Evolutionary conservation across 1,140 invertebrate species (phyloP).

Genomic region (Drosophila varians): DNA sequence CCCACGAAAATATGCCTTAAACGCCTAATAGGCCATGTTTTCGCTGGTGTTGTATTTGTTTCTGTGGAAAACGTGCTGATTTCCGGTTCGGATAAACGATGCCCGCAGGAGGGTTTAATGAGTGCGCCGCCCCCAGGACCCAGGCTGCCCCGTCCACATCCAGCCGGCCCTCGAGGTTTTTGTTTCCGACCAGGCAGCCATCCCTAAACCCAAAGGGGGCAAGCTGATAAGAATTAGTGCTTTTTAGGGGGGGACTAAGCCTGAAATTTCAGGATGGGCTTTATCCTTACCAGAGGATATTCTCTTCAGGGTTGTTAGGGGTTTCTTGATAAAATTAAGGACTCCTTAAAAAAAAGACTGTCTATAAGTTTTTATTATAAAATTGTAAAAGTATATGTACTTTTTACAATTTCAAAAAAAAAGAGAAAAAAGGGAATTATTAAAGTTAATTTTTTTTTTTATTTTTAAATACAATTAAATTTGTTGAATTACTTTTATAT

Average conservation of each 20-base stretch:
- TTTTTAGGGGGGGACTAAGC: slow-evolving; percentile 2
- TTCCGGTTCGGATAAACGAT: slow-evolving; percentile 38
- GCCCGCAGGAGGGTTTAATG: slow-evolving; percentile 37
- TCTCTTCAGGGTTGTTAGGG: no score
- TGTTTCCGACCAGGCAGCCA: slow-evolving; percentile 26
- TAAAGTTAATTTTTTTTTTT: no score
- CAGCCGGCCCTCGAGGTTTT: slow-evolving; percentile 7
- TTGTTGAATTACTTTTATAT: no score
- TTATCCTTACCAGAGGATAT: no score
- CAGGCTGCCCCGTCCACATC: no score
- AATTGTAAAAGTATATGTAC: no score
- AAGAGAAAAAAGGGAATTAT: no score
- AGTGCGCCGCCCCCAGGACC: slow-evolving; percentile 11
- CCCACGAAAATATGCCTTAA: slow-evolving; percentile 45
- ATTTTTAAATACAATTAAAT: no score
- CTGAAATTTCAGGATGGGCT: not conserved
- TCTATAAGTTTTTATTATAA: no score
- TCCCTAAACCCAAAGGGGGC: slow-evolving; percentile 11
- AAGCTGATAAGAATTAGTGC: slow-evolving; percentile 24
- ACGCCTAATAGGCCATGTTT: not conserved
- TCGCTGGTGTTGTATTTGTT: slow-evolving; percentile 6
- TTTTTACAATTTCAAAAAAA: no score
- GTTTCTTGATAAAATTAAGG: no score
- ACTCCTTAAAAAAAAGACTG: no score
- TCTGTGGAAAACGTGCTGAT: slow-evolving; percentile 39